A percentile compares a stretch with the other conserved stretches of the same genome.
phyloP scores from a whole-genome alignment of 2,888 invertebrate genomes.

The Operophtera brumata region DNA sequence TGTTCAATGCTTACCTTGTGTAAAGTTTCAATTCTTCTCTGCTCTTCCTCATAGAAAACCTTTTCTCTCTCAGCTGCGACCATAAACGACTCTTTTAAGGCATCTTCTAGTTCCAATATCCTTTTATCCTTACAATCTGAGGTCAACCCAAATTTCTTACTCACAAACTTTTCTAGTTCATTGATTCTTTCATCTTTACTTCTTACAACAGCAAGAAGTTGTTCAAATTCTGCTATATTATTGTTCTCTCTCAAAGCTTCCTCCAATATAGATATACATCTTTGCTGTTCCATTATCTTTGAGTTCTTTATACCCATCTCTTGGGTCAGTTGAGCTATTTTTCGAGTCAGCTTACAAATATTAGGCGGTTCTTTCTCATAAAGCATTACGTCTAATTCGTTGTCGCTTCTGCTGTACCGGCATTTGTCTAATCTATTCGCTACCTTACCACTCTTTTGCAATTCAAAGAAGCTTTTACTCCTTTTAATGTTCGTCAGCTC shows the following conservation, averaged over 20 bases:
- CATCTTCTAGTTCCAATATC: constrained; percentile 89
- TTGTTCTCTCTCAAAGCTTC: constrained; percentile 79
- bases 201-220: constrained; percentile 78
- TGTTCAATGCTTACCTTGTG: constrained; percentile 79
- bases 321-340: constrained; percentile 67
- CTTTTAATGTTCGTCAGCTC: constrained; percentile 63
- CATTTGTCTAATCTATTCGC: constrained; percentile 79
- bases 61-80: constrained; percentile 86
- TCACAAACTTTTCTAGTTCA: constrained; percentile 86
- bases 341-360: constrained; percentile 61
- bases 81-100: constrained; percentile 88
- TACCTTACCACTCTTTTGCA: constrained; percentile 82
- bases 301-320: constrained; percentile 76
- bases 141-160: constrained; percentile 70
- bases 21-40: constrained; percentile 82
- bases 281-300: constrained; percentile 78
- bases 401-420: constrained; percentile 71
- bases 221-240: constrained; percentile 80
- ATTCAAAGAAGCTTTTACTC: constrained; percentile 71
- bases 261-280: constrained; percentile 76
- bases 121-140: constrained; percentile 75
- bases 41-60: constrained; percentile 83
- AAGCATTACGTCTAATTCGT: constrained; percentile 60
- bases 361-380: constrained; percentile 49
- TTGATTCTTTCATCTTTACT: constrained; percentile 85